A percentile compares a stretch with the other conserved stretches of the same genome.
phyloP scores from a whole-genome alignment of 2,113 vertebrate genomes.

The Lycaon pictus region DNA sequence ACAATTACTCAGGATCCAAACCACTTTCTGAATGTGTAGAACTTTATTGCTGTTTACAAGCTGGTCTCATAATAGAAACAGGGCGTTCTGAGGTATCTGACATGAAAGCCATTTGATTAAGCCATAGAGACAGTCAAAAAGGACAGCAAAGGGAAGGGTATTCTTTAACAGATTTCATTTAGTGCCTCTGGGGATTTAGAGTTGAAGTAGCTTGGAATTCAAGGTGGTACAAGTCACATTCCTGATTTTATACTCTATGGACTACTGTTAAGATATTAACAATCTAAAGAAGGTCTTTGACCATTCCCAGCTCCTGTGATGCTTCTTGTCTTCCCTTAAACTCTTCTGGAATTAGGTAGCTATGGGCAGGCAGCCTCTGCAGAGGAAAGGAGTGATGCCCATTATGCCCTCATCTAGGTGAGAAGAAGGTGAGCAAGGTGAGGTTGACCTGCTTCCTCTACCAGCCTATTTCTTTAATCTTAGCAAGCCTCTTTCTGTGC shows the following conservation, averaged over 20 bases:
- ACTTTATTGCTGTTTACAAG: slow-evolving; percentile 28
- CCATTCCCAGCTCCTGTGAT: neutral
- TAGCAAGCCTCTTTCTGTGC: neutral
- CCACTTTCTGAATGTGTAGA: neutral
- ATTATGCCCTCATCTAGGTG: neutral
- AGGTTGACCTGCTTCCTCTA: neutral
- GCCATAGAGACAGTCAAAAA: neutral
- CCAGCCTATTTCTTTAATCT: neutral
- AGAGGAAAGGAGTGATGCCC: neutral
- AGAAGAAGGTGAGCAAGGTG: neutral
- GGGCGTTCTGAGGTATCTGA: neutral
- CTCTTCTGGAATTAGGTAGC: neutral
- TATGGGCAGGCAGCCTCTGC: neutral
- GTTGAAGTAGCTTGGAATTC: neutral
- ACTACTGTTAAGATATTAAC: neutral
- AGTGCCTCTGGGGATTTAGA: neutral
- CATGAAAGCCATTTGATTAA: neutral
- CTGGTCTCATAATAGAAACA: neutral
- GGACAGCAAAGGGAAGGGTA: neutral
- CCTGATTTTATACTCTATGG: neutral
- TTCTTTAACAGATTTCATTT: neutral
- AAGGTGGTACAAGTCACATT: slow-evolving; percentile 31
- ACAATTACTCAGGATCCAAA: neutral
- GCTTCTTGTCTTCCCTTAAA: neutral
- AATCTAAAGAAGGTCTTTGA: neutral